Evolutionary conservation across 1,140 invertebrate species (phyloP).

Genomic region (Lucilia cuprina): DNA sequence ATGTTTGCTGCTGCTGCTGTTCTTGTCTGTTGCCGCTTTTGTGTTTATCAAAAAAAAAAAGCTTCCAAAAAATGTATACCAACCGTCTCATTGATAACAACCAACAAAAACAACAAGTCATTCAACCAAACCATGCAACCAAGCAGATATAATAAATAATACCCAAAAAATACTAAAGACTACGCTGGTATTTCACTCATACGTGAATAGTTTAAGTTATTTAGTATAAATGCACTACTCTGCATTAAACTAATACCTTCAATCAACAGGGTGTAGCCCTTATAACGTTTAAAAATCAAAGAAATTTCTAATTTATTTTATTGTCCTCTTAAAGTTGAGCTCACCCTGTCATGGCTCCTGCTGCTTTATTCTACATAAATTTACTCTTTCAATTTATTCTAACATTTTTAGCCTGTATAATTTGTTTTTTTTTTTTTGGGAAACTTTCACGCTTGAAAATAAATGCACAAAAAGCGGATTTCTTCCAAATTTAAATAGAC

Average conservation of each 20-base stretch:
- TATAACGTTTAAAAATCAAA: too few species aligned
- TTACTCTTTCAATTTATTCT: not conserved
- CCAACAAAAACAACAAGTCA: not conserved
- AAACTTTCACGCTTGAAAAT: constrained; percentile 5
- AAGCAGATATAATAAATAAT: not conserved
- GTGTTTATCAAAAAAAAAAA: not conserved
- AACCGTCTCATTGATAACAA: constrained; percentile 17
- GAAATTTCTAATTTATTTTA: not conserved
- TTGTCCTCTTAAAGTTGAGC: not conserved
- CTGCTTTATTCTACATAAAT: not conserved
- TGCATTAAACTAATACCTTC: not conserved
- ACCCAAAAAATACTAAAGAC: not conserved
- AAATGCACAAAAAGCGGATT: not conserved
- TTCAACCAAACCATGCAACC: not conserved
- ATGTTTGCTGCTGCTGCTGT: too few species aligned
- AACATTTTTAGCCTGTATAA: not conserved
- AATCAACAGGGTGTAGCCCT: not conserved
- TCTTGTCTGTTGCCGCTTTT: not conserved
- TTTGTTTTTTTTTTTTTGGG: not conserved
- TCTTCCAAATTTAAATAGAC: not conserved
- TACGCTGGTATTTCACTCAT: not conserved
- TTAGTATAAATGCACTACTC: not conserved
- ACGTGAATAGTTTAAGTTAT: not conserved
- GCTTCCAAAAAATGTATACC: not conserved
- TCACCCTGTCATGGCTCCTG: not conserved